A percentile compares a stretch with the other conserved stretches of the same genome.
These are phyloP conservation scores for Poecilobothrus nobilitatus DNA, from an alignment of 2,888 invertebrate genomes.

Conservation along the genomic window DNA sequence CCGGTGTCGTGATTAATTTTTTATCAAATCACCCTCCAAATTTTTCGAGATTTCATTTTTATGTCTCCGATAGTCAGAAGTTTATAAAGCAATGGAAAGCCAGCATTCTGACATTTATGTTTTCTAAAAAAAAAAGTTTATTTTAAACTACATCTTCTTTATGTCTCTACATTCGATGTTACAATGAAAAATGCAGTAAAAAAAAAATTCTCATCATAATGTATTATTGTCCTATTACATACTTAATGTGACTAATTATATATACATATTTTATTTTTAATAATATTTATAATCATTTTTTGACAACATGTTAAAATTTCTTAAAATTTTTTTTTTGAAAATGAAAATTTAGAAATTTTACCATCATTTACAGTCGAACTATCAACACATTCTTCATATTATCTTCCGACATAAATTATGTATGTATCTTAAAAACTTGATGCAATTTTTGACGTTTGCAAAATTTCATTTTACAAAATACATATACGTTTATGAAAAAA, in stretches of 20 bases:
- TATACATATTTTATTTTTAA: too few species aligned
- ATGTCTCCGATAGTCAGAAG: too few species aligned
- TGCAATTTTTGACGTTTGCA: not conserved
- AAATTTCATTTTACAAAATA: not conserved
- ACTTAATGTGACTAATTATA: not conserved
- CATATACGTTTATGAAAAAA: not conserved
- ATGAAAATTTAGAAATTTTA: not conserved
- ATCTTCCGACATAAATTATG: not conserved
- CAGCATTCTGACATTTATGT: too few species aligned
- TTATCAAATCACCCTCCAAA: not conserved
- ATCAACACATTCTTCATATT: not conserved
- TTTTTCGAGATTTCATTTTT: too few species aligned
- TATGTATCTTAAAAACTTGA: not conserved
- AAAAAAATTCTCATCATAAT: too few species aligned
- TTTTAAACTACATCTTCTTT: too few species aligned
- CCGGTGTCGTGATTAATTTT: not conserved
- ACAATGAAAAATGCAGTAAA: too few species aligned
- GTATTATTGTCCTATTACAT: too few species aligned
- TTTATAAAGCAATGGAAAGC: too few species aligned
- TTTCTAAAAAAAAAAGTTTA: too few species aligned
- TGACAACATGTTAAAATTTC: not conserved
- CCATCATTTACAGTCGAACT: constrained; percentile 2
- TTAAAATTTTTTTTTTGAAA: not conserved
- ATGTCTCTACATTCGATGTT: too few species aligned
- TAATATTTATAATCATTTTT: too few species aligned